Evolutionary conservation across 2,113 vertebrate species (phyloP).

Genomic region (Myotis brandtii): DNA sequence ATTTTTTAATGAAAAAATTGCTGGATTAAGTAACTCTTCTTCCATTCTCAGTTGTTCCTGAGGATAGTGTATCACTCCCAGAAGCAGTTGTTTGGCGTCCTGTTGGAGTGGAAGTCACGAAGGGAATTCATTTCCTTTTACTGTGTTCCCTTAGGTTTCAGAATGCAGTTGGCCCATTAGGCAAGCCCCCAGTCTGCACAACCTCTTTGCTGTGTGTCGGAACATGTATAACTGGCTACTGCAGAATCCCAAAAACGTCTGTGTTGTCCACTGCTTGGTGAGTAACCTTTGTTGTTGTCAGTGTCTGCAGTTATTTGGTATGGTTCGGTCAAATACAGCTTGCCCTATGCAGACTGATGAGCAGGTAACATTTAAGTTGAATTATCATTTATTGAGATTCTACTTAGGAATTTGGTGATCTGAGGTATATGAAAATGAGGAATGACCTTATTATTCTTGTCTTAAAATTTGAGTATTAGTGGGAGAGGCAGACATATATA

Average conservation of each 20-base stretch:
- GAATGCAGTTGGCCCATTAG: slow-evolving; percentile 97
- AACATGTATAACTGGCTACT: slow-evolving; percentile 99
- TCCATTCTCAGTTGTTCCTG: neutral
- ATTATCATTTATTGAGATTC: neutral
- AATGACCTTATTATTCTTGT: neutral
- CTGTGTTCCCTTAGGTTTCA: slow-evolving; percentile 90
- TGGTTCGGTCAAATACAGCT: neutral
- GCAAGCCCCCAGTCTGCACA: slow-evolving; percentile 98
- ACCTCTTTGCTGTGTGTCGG: slow-evolving; percentile 98
- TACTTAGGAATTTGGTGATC: neutral
- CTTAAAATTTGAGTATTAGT: neutral
- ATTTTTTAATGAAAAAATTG: neutral
- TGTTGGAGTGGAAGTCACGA: neutral
- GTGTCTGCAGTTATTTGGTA: neutral
- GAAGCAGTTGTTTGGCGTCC: neutral
- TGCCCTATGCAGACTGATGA: neutral
- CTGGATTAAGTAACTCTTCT: neutral
- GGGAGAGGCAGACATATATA: neutral
- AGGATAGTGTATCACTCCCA: neutral
- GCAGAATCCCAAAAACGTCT: slow-evolving; percentile 99
- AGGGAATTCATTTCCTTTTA: neutral
- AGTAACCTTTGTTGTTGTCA: slow-evolving; percentile 73
- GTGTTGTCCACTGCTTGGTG: slow-evolving; percentile 99
- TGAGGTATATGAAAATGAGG: neutral
- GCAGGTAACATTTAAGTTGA: neutral